Percentiles rank a stretch among this genome's conserved stretches.
phyloP scores from a whole-genome alignment of 2,888 invertebrate species.

The Anticlea derivata region DNA sequence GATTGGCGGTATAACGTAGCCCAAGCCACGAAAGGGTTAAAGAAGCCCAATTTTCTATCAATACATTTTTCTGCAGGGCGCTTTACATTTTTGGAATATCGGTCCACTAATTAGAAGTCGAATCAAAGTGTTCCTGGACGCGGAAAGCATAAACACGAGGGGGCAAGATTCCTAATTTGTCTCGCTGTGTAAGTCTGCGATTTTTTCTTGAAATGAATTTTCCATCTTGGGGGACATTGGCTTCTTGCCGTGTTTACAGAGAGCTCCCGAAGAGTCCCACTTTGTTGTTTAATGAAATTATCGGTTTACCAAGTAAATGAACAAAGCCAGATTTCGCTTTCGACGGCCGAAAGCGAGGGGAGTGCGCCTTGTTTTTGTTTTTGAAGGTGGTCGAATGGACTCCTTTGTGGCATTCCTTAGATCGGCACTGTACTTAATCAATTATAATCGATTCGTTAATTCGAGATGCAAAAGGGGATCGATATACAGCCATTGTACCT shows the following conservation, averaged over 20 bases:
- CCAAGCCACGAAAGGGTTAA: constrained; percentile 52
- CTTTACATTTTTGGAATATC: constrained; percentile 41
- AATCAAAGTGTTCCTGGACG: constrained; percentile 40
- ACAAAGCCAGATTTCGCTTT: constrained; percentile 82
- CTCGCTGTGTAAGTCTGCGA: constrained; percentile 60
- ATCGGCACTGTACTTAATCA: constrained; percentile 75
- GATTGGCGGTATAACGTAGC: constrained; percentile 45
- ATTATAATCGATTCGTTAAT: constrained; percentile 82
- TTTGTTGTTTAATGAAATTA: constrained; percentile 84
- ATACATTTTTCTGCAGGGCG: constrained; percentile 29
- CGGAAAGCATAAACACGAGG: constrained; percentile 52
- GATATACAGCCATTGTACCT: not conserved
- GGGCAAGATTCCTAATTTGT: constrained; percentile 62
- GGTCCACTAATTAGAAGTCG: constrained; percentile 40
- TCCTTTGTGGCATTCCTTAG: constrained; percentile 73
- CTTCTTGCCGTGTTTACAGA: constrained; percentile 81
- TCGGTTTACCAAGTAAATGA: constrained; percentile 84
- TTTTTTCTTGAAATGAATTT: constrained; percentile 81
- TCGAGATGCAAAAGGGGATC: constrained; percentile 50
- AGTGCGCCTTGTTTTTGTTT: constrained; percentile 71
- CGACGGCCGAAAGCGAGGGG: constrained; percentile 69
- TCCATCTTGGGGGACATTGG: constrained; percentile 81
- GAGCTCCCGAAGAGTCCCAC: constrained; percentile 73
- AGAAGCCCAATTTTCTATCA: constrained; percentile 49
- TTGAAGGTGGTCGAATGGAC: constrained; percentile 68